Percentiles rank a stretch among this genome's conserved stretches.
These are phyloP conservation scores for Sphenodon punctatus DNA, from an alignment of 2,797 vertebrate species.

Conservation along the genomic window DNA sequence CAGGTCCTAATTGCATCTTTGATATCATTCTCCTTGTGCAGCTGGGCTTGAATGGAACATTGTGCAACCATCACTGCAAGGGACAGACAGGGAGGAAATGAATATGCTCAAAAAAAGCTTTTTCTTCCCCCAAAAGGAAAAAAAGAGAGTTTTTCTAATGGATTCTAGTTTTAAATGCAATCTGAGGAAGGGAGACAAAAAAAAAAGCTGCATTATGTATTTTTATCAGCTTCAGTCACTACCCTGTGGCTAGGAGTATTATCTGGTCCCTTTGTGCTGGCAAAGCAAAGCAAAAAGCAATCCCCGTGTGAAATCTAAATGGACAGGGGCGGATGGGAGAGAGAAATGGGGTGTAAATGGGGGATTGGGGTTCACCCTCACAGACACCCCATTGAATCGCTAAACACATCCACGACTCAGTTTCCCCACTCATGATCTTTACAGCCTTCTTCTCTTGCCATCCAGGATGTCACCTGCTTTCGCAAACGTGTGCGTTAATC, in stretches of 20 bases:
- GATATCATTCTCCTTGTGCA: neutral
- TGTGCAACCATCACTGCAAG: neutral
- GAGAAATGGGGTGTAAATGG: too few species aligned
- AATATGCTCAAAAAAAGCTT: neutral
- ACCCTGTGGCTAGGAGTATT: neutral
- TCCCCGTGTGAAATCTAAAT: too few species aligned
- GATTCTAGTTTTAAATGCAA: neutral
- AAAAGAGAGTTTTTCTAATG: neutral
- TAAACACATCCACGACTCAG: too few species aligned
- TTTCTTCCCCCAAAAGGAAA: neutral
- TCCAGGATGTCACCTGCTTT: too few species aligned
- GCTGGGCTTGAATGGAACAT: neutral
- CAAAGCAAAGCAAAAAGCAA: too few species aligned
- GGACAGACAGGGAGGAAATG: neutral
- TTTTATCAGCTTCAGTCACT: neutral
- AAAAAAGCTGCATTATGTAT: neutral
- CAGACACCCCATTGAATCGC: too few species aligned
- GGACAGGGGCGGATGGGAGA: too few species aligned
- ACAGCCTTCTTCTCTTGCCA: too few species aligned
- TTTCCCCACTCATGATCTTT: too few species aligned
- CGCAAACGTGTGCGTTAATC: too few species aligned
- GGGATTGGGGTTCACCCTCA: too few species aligned
- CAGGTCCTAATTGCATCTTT: neutral
- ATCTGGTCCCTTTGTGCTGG: too few species aligned
- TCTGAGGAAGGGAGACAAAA: neutral